Evolutionary conservation across 2,797 vertebrate species (phyloP).

Genomic region (Pipistrellus pygmaeus): DNA sequence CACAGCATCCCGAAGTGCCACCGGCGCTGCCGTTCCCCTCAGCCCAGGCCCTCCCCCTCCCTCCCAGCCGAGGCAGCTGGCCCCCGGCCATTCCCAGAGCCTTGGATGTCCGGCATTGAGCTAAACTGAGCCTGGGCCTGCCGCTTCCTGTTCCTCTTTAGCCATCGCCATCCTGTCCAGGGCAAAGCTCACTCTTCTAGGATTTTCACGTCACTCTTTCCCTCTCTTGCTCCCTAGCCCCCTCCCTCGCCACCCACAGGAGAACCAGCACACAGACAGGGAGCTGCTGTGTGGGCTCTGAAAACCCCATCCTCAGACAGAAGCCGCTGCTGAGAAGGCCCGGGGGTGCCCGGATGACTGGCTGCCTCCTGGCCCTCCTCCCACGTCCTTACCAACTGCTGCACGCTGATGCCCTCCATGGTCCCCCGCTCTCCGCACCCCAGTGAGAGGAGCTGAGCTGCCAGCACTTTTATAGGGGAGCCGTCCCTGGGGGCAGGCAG

Average conservation of each 20-base stretch:
- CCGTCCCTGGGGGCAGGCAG: not conserved
- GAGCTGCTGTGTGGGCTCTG: not conserved
- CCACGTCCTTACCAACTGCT: conserved; percentile 78
- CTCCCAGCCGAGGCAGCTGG: not conserved
- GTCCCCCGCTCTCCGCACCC: conserved; percentile 68
- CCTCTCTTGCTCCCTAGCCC: not conserved
- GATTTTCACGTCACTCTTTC: not conserved
- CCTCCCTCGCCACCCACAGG: not conserved
- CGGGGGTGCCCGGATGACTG: not conserved
- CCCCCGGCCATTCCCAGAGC: not conserved
- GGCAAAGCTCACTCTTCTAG: not conserved
- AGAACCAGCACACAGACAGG: not conserved
- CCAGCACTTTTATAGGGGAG: conserved; percentile 71
- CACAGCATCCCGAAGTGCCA: not conserved
- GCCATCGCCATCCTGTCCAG: not conserved
- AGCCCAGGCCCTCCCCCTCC: not conserved
- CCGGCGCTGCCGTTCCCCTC: not conserved
- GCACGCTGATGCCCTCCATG: conserved; percentile 82
- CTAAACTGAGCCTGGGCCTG: not conserved
- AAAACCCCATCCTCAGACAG: no score
- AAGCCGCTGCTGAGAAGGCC: not conserved
- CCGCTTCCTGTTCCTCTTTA: not conserved
- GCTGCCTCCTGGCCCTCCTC: fast-evolving
- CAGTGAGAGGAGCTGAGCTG: not conserved
- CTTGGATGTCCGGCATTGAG: fast-evolving